Evolutionary conservation across 2,888 invertebrate genomes (phyloP).

Genomic region (Athripsodes cinereus): DNA sequence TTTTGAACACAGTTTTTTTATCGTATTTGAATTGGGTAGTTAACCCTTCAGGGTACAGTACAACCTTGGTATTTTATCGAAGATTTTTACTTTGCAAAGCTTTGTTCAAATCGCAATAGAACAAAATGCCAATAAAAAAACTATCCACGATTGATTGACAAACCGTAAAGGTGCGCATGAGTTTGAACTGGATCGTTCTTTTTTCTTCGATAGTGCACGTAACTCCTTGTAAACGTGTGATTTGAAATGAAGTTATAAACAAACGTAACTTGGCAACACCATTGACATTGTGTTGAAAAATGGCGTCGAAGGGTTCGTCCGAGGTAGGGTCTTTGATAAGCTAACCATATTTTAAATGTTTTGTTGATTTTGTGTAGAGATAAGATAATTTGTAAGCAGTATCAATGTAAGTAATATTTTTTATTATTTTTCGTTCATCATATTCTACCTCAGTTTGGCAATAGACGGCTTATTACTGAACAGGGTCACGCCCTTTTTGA

Average conservation of each 20-base stretch:
- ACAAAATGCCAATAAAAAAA: too few relatives aligned
- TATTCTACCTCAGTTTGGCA: constrained; percentile 8
- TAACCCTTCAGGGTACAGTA: too few relatives aligned
- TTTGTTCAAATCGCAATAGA: too few relatives aligned
- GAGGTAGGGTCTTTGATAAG: constrained; percentile 22
- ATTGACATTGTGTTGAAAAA: constrained; percentile 22
- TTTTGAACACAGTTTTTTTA: too few relatives aligned
- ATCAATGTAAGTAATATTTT: constrained; percentile 19
- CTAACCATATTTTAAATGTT: constrained; percentile 13
- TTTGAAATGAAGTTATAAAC: constrained; percentile 3
- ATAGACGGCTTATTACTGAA: constrained; percentile 5
- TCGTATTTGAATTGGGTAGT: too few relatives aligned
- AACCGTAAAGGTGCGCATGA: too few relatives aligned
- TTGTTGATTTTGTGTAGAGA: constrained; percentile 20
- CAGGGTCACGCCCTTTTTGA: constrained; percentile 24
- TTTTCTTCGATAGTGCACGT: too few relatives aligned
- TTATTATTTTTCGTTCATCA: neutral
- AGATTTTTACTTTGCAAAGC: too few relatives aligned
- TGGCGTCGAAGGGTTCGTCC: constrained; percentile 27
- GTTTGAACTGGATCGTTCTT: too few relatives aligned
- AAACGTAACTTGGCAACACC: constrained; percentile 18
- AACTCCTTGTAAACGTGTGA: too few relatives aligned
- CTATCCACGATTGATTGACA: too few relatives aligned
- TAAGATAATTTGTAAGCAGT: constrained; percentile 21
- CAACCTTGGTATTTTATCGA: too few relatives aligned